Evolutionary conservation across 2,888 invertebrate species (phyloP).

Genomic region (Andrena trimmerana): DNA sequence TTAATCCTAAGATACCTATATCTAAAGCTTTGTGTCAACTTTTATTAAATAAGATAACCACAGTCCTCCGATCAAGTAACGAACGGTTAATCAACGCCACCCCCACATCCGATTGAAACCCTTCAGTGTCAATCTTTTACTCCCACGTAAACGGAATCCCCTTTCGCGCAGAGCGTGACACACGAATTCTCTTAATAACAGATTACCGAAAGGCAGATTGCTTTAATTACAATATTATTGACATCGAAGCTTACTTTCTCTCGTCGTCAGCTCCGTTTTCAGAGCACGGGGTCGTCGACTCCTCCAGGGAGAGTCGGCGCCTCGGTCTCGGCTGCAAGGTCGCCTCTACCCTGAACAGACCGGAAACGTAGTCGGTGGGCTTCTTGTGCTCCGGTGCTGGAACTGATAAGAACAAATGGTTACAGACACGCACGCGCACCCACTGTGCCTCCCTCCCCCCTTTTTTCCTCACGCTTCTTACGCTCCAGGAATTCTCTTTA

Average conservation of each 20-base stretch:
- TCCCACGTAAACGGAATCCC: background rate
- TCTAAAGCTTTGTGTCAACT: too few species aligned
- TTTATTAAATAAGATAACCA: background rate
- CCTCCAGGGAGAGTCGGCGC: conserved; percentile 79
- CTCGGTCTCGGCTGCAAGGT: conserved; percentile 86
- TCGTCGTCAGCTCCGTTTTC: conserved; percentile 78
- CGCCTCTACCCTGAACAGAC: conserved; percentile 88
- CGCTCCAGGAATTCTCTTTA: conserved; percentile 48
- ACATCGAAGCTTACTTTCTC: conserved; percentile 68
- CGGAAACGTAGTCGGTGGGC: conserved; percentile 89
- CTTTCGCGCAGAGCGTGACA: background rate
- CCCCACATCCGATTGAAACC: background rate
- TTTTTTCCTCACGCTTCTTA: conserved; percentile 25
- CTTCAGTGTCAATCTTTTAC: background rate
- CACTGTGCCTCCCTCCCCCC: conserved; percentile 2
- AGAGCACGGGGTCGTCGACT: conserved; percentile 72
- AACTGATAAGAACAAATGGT: conserved; percentile 83
- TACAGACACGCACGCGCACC: conserved; percentile 16
- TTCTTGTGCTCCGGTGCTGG: conserved; percentile 89
- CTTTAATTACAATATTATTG: conserved; percentile 3
- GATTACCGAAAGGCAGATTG: conserved; percentile 13
- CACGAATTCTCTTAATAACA: background rate
- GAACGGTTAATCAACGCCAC: too few species aligned
- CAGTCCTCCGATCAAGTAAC: too few species aligned
- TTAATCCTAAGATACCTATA: too few species aligned